Conservation (phyloP, 2,888 invertebrate species). For the Rambutsinella grinnellia region DNA sequence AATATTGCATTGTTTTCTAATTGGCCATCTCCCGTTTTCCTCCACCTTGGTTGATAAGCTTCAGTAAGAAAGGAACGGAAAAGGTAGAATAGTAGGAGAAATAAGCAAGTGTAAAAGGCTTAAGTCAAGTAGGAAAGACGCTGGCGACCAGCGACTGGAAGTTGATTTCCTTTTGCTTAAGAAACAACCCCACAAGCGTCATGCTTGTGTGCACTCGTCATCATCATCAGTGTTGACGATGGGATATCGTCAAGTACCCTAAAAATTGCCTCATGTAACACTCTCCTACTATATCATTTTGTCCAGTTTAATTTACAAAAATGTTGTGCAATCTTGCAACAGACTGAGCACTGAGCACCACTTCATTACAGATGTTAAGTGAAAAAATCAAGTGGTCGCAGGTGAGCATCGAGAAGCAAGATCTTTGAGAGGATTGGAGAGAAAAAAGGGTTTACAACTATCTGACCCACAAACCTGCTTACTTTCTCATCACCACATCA, state of each 20-base stretch:
- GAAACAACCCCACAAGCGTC: conserved; percentile 35
- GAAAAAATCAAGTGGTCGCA: background rate
- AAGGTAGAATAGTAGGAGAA: conserved; percentile 19
- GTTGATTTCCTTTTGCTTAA: conserved; percentile 57
- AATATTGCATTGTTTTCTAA: conserved; percentile 58
- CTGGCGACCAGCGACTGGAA: conserved; percentile 51
- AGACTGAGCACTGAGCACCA: background rate
- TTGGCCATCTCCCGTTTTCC: conserved; percentile 59
- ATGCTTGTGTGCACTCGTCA: conserved; percentile 46
- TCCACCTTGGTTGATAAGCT: conserved; percentile 53
- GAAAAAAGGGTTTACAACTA: background rate
- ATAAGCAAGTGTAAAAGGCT: background rate
- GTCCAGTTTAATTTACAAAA: background rate
- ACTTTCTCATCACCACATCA: background rate
- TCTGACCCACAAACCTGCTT: background rate
- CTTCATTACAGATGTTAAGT: background rate
- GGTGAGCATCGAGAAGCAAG: background rate
- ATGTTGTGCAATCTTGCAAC: background rate
- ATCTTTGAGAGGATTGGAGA: background rate
- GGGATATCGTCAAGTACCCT: conserved; percentile 2
- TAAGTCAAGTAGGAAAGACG: conserved; percentile 18
- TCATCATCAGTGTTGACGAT: background rate
- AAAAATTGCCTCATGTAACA: background rate
- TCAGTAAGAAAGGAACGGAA: conserved; percentile 54
- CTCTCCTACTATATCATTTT: background rate